phyloP scores from a whole-genome alignment of 2,797 vertebrate genomes.

The Sternarchorhynchus goeldii region DNA sequence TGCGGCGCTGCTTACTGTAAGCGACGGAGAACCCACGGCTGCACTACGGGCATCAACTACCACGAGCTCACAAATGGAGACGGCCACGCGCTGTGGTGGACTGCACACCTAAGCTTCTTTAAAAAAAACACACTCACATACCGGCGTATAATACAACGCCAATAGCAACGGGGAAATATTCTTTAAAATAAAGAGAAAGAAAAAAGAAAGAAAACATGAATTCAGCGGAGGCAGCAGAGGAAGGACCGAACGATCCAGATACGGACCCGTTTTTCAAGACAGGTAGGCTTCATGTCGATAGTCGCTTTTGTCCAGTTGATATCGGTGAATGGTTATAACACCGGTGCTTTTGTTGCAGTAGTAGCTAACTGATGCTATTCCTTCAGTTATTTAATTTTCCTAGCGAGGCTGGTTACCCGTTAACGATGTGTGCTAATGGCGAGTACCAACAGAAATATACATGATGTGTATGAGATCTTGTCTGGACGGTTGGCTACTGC shows the following conservation, averaged over 20 bases:
- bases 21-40: slow-evolving; percentile 52
- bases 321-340: slow-evolving; percentile 28
- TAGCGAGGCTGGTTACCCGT: not conserved
- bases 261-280: slow-evolving; percentile 87
- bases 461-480: slow-evolving; percentile 7
- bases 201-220: slow-evolving; percentile 68
- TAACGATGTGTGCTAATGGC: not conserved
- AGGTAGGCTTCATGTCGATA: slow-evolving; percentile 67
- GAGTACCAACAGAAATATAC: not conserved
- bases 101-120: slow-evolving; percentile 49
- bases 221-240: slow-evolving; percentile 80
- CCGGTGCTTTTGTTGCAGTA: slow-evolving; percentile 20
- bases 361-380: not conserved
- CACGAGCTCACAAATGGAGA: slow-evolving; percentile 56
- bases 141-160: slow-evolving; percentile 12
- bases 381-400: too few relatives aligned
- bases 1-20: slow-evolving; percentile 45
- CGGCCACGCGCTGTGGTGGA: slow-evolving; percentile 50
- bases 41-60: slow-evolving; percentile 44
- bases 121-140: not conserved
- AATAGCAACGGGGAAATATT: slow-evolving; percentile 36
- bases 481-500: slow-evolving; percentile 8
- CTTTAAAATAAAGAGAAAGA: slow-evolving; percentile 13
- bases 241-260: slow-evolving; percentile 82
- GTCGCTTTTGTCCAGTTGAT: slow-evolving; percentile 29